Percentiles rank a stretch among this genome's conserved stretches.
Evolutionary conservation across 2,888 invertebrate genomes (phyloP).

Genomic region (Patella ulyssiponensis): DNA sequence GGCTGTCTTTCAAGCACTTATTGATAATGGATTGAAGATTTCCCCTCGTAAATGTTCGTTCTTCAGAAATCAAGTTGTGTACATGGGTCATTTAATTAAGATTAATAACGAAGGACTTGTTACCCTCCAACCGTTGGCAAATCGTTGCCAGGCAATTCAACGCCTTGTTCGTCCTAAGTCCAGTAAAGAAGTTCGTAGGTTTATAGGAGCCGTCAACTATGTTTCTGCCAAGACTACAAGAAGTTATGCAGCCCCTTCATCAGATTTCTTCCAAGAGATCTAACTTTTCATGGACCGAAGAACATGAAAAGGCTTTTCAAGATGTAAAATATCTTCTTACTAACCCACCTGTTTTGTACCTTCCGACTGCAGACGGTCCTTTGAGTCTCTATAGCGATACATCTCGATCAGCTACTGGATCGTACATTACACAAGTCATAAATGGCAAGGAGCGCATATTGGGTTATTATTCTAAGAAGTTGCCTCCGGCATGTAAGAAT

Average conservation of each 20-base stretch:
- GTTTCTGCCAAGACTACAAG: neutral
- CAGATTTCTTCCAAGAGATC: neutral
- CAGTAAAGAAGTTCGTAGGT: neutral
- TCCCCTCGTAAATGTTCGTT: neutral
- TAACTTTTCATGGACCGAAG: neutral
- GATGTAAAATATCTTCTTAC: neutral
- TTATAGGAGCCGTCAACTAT: neutral
- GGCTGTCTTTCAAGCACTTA: neutral
- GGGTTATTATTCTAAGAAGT: constrained; percentile 7
- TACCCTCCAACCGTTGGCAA: neutral
- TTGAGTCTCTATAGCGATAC: neutral
- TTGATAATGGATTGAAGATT: neutral
- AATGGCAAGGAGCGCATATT: neutral
- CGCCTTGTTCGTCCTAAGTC: neutral
- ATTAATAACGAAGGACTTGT: neutral
- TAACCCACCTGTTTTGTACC: constrained; percentile 1
- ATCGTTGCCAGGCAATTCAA: neutral
- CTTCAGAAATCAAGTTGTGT: neutral
- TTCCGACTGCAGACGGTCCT: neutral
- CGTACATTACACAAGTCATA: neutral
- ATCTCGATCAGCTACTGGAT: neutral
- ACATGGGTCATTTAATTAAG: neutral
- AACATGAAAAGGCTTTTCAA: neutral
- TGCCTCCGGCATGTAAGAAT: neutral
- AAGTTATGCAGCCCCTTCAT: neutral